Evolutionary conservation across 2,113 vertebrate species (phyloP).

Genomic region (Halichoeres trimaculatus): DNA sequence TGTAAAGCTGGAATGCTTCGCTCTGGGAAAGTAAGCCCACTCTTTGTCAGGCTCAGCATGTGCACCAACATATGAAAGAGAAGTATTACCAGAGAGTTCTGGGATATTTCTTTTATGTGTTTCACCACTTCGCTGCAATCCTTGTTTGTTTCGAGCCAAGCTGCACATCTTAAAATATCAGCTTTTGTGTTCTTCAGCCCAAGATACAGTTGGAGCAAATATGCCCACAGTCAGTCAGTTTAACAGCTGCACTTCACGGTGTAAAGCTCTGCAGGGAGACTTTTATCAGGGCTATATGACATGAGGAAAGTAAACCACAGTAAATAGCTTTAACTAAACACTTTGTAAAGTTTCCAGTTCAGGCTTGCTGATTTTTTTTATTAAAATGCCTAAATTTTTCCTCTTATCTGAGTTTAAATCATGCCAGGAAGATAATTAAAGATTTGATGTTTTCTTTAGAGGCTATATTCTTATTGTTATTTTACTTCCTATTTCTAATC

Average conservation of each 20-base stretch:
- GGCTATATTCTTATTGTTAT: no score
- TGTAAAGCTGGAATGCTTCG: slow-evolving; percentile 95
- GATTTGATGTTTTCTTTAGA: no score
- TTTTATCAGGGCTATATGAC: neutral
- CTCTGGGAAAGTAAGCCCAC: slow-evolving; percentile 96
- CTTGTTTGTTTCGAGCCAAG: slow-evolving; percentile 30
- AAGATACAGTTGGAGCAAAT: neutral
- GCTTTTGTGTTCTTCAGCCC: slow-evolving; percentile 10
- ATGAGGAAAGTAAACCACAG: no score
- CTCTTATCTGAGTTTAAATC: no score
- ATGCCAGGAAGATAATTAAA: no score
- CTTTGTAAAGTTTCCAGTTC: no score
- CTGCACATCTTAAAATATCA: slow-evolving; percentile 17
- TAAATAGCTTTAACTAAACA: neutral
- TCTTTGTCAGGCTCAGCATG: slow-evolving; percentile 11
- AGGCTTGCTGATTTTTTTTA: no score
- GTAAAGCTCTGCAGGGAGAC: neutral
- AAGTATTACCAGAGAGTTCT: slow-evolving; percentile 16
- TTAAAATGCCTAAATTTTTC: no score
- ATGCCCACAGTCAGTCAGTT: neutral
- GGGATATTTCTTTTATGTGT: slow-evolving; percentile 26
- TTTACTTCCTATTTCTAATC: neutral
- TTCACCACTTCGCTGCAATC: slow-evolving; percentile 14
- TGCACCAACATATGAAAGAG: slow-evolving; percentile 20
- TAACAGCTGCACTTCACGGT: slow-evolving; percentile 1